phyloP scores from a whole-genome alignment of 2,797 vertebrate species.

The Emydoidea blandingii region DNA sequence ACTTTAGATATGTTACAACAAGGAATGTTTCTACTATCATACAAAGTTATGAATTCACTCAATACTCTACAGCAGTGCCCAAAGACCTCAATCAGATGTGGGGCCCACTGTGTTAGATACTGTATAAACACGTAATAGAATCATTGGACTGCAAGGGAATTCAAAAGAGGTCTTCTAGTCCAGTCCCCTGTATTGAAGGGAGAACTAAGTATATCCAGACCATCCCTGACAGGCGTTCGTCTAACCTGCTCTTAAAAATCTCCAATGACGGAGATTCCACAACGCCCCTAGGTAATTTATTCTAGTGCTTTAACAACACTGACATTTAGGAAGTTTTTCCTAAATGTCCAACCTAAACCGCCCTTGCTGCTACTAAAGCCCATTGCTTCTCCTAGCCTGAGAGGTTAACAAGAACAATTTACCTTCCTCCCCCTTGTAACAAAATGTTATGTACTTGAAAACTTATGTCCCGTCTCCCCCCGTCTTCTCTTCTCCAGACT shows the following conservation, averaged over 20 bases:
- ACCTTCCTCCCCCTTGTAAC: neutral
- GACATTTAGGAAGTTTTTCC: neutral
- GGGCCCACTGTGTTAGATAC: neutral
- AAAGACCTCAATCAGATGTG: conserved; percentile 1
- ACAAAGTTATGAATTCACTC: neutral
- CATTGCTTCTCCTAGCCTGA: neutral
- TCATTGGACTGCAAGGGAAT: neutral
- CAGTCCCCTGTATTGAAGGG: neutral
- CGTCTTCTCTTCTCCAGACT: neutral
- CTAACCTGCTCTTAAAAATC: neutral
- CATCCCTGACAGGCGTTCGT: neutral
- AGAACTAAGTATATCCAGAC: neutral
- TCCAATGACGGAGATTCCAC: neutral
- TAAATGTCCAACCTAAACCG: neutral
- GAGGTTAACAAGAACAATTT: neutral
- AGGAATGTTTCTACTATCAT: neutral
- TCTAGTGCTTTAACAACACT: neutral
- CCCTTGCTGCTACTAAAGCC: neutral
- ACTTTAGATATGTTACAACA: conserved; percentile 19
- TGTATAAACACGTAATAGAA: neutral
- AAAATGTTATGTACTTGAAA: neutral
- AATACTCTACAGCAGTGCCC: conserved; percentile 25
- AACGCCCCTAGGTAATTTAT: neutral
- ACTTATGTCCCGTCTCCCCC: neutral
- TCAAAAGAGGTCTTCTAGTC: neutral